Evolutionary conservation across 2,113 vertebrate species (phyloP), one percentile per base, ranked within the genome.

Genomic region (Elephantulus edwardii): DNA sequence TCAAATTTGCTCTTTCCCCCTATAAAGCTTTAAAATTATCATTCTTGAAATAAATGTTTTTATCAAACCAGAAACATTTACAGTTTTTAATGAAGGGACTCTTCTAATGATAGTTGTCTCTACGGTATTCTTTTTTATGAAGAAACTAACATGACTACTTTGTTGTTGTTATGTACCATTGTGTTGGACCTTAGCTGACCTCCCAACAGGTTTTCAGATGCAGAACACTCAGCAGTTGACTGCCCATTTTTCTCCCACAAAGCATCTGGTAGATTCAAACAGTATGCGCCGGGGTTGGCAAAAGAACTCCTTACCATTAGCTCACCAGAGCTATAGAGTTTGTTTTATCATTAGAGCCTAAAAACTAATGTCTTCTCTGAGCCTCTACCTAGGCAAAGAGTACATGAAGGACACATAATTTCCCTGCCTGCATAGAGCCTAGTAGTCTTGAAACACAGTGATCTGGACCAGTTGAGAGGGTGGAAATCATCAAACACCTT

Each of bases 11-110:
- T 66, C 8, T 52, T 40, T 60, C 54, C 84, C 0, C 9, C 20
- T 50, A 71, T 74, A 93, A 75, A 74, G 8, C 30, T 87, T 83
- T 87, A 80, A 68, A 30, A 64, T 40, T 17, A 77, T 54, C 8
- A 40, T 91, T 93, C 71, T 86, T 70, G 1, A 62, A 93, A 92
- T 5, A 6, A 33, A 46, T 42, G 12, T 71, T 80, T 76, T 72
- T 26, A 80, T n/a, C n/a, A 83, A 84, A 22, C 9, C 8, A 82
- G 22, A 82, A 68, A 83, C 9, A 91, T 48, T 58, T 12, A 22
- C 14, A 48, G 44, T 52, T 89, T 91, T 91, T 12, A 78, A 58
- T n/a, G 20, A 86, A 84, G 40, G 35, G 40, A 89, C 6, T 92
- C 48, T 74, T 74, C 78, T 50, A 5, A 91, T 60, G 71, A 68